Base-by-base conservation (phyloP, 2,888 invertebrate genomes). In the Achlya flavicornis region DNA sequence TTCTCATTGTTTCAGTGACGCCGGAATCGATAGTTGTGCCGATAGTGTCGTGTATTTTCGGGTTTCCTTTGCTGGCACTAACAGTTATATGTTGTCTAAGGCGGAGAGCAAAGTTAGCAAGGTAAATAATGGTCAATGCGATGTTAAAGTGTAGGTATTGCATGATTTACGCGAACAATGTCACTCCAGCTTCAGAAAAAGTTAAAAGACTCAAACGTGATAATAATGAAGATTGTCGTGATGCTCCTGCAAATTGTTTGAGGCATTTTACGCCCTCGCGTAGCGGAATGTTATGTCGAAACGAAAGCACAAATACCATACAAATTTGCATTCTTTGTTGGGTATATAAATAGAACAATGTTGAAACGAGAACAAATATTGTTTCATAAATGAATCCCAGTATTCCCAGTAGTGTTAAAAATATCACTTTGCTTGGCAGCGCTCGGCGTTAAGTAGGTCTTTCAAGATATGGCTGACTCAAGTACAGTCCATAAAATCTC, bases 21-120 rank as follows among this genome's bases (percentile, higher is more conserved):
- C 97, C 97, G 62, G 97, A 98, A 90, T 97, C 97, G 63, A 97
- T 98, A 75, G 97, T 98, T 63, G 96, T 98, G 73, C 97, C 98
- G 58, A 98, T 98, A 75, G 96, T 98, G 62, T 97, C 98, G 64
- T 97, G 98, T 88, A 98, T 98, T 84, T 95, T 98, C 81, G 98
- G 98, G 66, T 98, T 98, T 83, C 98, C 98, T 53, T 92, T 98
- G 72, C 89, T 98, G 84, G 98, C 98, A 4, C 94, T 98, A 66
- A 95, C 98, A 72, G 96, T 98, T 71, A 98, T 98, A 81, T 98
- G 98, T 90, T 98, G 97, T 84, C 94, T 98, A 70, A 94, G 97
- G 66, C 94, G 97, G 78, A 94, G 98, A 78, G 98, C 98, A 3
- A 97, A 98, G 87, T 85, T 97, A 80, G 97, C 97, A 12, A 92